These are phyloP conservation scores for Pachypeltis micranthus DNA, from an alignment of 1,140 invertebrate genomes.

Conservation along the genomic window DNA sequence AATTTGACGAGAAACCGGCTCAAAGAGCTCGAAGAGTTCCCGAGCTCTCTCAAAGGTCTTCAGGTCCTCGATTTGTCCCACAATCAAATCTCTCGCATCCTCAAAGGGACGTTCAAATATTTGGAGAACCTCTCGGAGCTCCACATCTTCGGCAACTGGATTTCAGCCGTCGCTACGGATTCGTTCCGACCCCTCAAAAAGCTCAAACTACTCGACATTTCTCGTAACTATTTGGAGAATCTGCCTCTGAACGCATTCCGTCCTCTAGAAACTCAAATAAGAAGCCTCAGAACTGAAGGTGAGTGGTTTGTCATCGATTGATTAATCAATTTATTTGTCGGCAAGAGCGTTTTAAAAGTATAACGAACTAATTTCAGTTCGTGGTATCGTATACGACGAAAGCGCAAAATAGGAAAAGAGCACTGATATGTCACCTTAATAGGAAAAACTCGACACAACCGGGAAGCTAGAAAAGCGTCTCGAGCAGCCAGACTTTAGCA, in stretches of 20 bases:
- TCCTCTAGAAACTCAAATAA: slow-evolving; percentile 67
- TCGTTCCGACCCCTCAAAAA: slow-evolving; percentile 69
- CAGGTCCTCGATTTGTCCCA: slow-evolving; percentile 69
- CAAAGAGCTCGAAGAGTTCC: slow-evolving; percentile 71
- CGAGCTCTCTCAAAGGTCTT: slow-evolving; percentile 58
- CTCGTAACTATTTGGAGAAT: slow-evolving; percentile 70
- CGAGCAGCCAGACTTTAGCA: no score
- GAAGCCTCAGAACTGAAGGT: slow-evolving; percentile 65
- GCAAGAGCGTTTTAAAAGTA: no score
- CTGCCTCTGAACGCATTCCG: slow-evolving; percentile 62
- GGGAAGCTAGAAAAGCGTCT: no score
- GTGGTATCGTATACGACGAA: no score
- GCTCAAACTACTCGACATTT: slow-evolving; percentile 65
- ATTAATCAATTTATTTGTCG: no score
- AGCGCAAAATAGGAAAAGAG: no score
- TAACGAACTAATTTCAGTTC: no score
- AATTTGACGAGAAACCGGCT: slow-evolving; percentile 75
- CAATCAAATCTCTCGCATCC: slow-evolving; percentile 68
- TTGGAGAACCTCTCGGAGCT: slow-evolving; percentile 61
- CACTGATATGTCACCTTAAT: no score
- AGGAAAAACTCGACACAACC: no score
- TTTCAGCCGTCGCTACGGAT: slow-evolving; percentile 61
- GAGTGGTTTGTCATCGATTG: no score
- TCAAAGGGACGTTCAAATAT: slow-evolving; percentile 60
- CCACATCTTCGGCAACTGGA: slow-evolving; percentile 68